A percentile compares a stretch with the other conserved stretches of the same genome.
Conservation (phyloP, 2,888 invertebrate genomes). For the Diarsia brunnea region DNA sequence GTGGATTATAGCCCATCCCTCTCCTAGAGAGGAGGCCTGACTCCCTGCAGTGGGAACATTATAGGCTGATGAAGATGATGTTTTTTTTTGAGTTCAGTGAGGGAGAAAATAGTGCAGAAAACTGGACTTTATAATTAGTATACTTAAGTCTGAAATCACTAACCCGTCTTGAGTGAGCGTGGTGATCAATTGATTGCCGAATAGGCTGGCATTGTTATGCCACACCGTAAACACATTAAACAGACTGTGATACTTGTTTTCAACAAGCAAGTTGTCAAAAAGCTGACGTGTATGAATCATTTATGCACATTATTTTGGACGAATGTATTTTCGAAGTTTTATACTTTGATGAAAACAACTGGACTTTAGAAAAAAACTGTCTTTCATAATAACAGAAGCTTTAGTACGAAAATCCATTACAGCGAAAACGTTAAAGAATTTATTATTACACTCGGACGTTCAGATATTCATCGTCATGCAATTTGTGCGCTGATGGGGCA, state of each 20-base stretch:
- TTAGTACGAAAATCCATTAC: constrained; percentile 6
- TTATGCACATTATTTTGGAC: no score
- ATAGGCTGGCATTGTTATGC: not conserved
- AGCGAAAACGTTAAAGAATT: constrained; percentile 7
- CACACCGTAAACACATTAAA: not conserved
- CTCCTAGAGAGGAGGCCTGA: no score
- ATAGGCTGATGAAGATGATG: no score
- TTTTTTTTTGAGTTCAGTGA: no score
- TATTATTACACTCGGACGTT: not conserved
- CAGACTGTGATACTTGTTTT: no score
- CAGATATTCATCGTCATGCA: constrained; percentile 17
- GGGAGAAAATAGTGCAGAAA: no score
- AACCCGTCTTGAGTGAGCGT: no score
- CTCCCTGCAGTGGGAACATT: no score
- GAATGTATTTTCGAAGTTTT: not conserved
- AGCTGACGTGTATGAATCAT: not conserved
- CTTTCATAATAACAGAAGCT: not conserved
- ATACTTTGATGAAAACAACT: not conserved
- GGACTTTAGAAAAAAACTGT: not conserved
- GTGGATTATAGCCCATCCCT: no score
- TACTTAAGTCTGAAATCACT: no score
- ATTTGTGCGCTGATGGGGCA: constrained; percentile 35
- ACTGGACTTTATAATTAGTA: no score
- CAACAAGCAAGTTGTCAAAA: not conserved
- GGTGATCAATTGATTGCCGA: no score